Conservation (phyloP, 1,140 invertebrate species). For the Anadara kagoshimensis region DNA sequence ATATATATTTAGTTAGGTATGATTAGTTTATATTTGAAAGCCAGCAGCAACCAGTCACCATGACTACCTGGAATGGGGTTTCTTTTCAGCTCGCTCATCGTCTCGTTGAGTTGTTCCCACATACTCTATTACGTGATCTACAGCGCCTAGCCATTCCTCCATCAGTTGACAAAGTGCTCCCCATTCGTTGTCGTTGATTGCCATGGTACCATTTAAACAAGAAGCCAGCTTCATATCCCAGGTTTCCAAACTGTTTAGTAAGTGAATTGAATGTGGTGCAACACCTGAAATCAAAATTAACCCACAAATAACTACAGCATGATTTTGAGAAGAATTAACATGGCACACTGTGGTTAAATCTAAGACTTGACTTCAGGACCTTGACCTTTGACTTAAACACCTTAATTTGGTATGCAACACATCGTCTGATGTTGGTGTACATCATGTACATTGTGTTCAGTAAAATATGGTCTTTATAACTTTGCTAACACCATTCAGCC, state of each 20-base stretch:
- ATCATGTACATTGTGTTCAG: no score
- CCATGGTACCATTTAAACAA: constrained; percentile 52
- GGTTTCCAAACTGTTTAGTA: constrained; percentile 65
- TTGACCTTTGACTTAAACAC: no score
- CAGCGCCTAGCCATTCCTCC: constrained; percentile 67
- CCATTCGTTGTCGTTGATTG: constrained; percentile 70
- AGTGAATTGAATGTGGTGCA: constrained; percentile 63
- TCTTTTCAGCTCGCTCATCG: constrained; percentile 57
- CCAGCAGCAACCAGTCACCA: no score
- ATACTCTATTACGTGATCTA: constrained; percentile 57
- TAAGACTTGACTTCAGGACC: no score
- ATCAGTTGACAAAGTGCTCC: constrained; percentile 59
- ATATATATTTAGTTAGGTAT: background rate
- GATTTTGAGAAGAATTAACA: no score
- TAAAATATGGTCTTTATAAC: no score
- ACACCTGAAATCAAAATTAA: constrained; percentile 52
- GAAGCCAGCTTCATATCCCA: constrained; percentile 66
- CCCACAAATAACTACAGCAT: background rate
- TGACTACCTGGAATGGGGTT: constrained; percentile 59
- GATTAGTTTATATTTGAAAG: no score
- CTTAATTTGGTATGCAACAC: no score
- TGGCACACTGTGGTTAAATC: no score
- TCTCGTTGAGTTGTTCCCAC: constrained; percentile 63
- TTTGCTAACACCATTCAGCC: no score
- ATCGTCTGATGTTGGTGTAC: no score